Percentiles rank a stretch among this genome's conserved stretches.
These are phyloP conservation scores for Bettongia penicillata DNA, from an alignment of 2,113 vertebrate genomes.

Conservation along the genomic window DNA sequence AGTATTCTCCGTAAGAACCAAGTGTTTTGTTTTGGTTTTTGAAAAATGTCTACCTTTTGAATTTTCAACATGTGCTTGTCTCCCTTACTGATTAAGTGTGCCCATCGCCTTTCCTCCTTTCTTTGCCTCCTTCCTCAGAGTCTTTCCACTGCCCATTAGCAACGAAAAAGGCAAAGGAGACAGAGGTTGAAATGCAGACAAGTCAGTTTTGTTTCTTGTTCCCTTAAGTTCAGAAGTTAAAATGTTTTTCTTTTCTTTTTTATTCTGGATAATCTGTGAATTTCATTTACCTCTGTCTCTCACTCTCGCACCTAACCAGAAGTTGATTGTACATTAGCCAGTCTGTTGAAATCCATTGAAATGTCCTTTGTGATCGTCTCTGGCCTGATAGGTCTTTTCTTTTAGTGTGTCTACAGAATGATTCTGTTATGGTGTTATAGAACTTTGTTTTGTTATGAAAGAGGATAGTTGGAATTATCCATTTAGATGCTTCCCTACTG, in stretches of 20 bases:
- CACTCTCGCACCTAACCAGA: background rate
- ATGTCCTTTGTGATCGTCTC: background rate
- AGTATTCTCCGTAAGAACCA: background rate
- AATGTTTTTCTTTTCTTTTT: background rate
- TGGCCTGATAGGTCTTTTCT: accelerated
- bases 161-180: background rate
- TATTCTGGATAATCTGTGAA: background rate
- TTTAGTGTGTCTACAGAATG: background rate
- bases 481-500: background rate
- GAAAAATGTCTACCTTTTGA: background rate
- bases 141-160: accelerated
- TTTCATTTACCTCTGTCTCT: background rate
- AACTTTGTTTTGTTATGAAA: background rate
- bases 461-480: background rate
- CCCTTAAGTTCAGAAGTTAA: background rate
- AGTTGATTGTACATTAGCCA: background rate
- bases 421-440: background rate
- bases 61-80: background rate
- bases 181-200: background rate
- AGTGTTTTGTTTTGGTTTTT: background rate
- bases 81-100: background rate
- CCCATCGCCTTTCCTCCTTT: background rate
- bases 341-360: accelerated
- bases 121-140: accelerated
- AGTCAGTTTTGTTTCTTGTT: too few species aligned